phyloP scores from a whole-genome alignment of 2,113 vertebrate genomes.

The Rutilus rutilus region DNA sequence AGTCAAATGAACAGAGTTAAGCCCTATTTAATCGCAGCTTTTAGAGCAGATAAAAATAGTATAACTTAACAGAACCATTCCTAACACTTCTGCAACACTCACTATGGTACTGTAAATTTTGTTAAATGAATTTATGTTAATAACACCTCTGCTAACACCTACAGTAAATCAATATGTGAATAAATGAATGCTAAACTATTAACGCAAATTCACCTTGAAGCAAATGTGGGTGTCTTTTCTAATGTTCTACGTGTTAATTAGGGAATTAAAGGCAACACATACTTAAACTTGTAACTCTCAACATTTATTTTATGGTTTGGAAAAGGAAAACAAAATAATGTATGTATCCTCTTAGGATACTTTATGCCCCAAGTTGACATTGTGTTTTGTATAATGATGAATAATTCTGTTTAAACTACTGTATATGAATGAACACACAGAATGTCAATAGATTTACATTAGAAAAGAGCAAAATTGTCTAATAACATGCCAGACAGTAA shows the following conservation, averaged over 20 bases:
- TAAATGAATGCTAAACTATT: constrained; percentile 4
- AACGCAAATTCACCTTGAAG: neutral
- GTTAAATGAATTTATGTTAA: neutral
- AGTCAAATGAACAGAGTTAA: neutral
- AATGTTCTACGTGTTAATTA: neutral
- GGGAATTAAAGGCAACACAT: neutral
- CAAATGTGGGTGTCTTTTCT: neutral
- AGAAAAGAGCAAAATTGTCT: neutral
- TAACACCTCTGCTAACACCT: neutral
- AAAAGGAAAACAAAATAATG: neutral
- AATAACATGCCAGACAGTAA: neutral
- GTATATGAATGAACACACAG: neutral
- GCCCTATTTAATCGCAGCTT: neutral
- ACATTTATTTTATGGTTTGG: neutral
- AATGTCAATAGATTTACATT: neutral
- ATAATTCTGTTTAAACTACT: neutral
- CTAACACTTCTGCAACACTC: neutral
- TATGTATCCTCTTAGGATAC: neutral
- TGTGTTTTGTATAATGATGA: neutral
- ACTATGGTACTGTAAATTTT: too few relatives aligned
- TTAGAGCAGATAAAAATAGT: neutral
- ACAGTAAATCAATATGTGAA: neutral
- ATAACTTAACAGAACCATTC: neutral
- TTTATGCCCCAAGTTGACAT: neutral
- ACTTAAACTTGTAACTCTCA: neutral